A percentile compares a stretch with the other conserved stretches of the same genome.
Conservation (phyloP, 2,797 vertebrate species). For the Arvicola amphibius region DNA sequence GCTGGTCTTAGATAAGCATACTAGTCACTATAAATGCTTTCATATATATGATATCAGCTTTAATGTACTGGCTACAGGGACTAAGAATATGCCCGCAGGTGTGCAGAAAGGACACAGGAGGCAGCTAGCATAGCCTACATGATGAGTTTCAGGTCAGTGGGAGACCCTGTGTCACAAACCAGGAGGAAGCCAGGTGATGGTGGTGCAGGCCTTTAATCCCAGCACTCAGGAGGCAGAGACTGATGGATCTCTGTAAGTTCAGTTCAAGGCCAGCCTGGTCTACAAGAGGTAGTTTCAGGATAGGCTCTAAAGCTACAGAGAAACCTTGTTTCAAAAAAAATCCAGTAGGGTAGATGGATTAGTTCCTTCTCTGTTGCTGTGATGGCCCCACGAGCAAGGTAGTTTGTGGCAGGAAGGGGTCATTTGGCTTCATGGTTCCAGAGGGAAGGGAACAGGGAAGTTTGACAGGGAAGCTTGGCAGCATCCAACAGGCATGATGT, state of each 20-base stretch:
- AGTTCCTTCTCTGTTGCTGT: background rate
- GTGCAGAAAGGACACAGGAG: background rate
- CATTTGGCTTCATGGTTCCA: background rate
- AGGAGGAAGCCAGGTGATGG: background rate
- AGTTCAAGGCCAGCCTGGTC: too few relatives aligned
- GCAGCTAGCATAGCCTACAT: background rate
- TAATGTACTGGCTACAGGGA: conserved; percentile 48
- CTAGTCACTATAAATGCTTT: background rate
- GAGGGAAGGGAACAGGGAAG: too few relatives aligned
- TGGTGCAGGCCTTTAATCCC: background rate
- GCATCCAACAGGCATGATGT: background rate
- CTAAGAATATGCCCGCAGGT: background rate
- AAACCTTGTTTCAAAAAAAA: too few relatives aligned
- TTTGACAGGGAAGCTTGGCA: background rate
- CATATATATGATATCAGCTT: conserved; percentile 3
- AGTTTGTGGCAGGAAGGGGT: background rate
- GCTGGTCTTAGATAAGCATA: conserved; percentile 27
- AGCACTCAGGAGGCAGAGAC: too few relatives aligned
- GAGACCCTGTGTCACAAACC: background rate
- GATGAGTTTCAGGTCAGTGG: background rate
- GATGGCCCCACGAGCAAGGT: background rate
- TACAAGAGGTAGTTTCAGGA: too few relatives aligned
- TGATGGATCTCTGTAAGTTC: too few relatives aligned
- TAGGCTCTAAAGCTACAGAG: too few relatives aligned
- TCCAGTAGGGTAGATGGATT: too few relatives aligned